Evolutionary conservation across 2,888 invertebrate genomes (phyloP).

Genomic region (Pandemis cinnamomeana): DNA sequence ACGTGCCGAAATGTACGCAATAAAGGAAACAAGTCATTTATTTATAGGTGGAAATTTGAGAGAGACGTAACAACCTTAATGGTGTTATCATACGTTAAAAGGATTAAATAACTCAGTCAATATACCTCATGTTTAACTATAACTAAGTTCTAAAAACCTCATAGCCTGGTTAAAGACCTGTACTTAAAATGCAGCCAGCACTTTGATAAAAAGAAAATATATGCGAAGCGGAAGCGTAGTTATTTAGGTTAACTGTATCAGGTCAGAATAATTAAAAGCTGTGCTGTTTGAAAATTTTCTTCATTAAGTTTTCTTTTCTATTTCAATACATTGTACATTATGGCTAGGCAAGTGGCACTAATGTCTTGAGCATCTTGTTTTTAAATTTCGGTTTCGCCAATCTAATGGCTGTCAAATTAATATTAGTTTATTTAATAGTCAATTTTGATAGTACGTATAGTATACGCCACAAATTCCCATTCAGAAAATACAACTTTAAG

Average conservation of each 20-base stretch:
- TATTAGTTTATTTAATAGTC: too few species aligned
- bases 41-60: background rate
- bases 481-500: background rate
- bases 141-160: background rate
- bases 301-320: too few species aligned
- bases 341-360: too few species aligned
- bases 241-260: slow-evolving; percentile 24
- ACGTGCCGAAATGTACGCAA: slow-evolving; percentile 3
- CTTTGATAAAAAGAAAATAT: slow-evolving; percentile 9
- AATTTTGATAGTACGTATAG: too few species aligned
- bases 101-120: background rate
- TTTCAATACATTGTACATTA: too few species aligned
- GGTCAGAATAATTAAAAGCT: slow-evolving; percentile 24
- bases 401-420: too few species aligned
- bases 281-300: background rate
- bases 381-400: too few species aligned
- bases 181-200: slow-evolving; percentile 11
- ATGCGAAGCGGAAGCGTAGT: background rate
- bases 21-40: background rate
- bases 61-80: background rate
- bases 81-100: background rate
- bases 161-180: slow-evolving; percentile 8
- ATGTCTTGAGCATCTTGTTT: too few species aligned
- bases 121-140: background rate
- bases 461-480: background rate